Base-by-base conservation (phyloP, 2,888 invertebrate genomes). In the Athrips mouffetella region DNA sequence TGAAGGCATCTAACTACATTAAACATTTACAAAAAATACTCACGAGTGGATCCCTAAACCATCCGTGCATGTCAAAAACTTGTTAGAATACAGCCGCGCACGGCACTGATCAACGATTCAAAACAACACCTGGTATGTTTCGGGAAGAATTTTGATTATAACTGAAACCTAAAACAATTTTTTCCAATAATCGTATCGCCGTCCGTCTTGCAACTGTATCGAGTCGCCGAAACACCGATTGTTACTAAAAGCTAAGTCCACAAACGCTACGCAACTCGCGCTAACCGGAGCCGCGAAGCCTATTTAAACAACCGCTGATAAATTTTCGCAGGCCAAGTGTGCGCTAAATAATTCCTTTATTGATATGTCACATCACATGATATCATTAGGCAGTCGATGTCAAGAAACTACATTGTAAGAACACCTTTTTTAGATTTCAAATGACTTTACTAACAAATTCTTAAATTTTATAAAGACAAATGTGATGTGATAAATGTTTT, bases 21-120 rank as follows among this genome's bases (percentile, higher is more conserved):
- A 35, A 35, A 35, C 8, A 15, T 6, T 18, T 16, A 33, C 46
- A 58, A 55, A 21, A 47, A 31, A 51, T 74, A 76, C 76, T 76
- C 63, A 76, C 68, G 47, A 54, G 49, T 45, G 58, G 57, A 57
- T 58, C 64, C 53, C 56, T 67, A 62, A 58, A 68, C 62, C 57
- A 65, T 59, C 67, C 69, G 57, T 64, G 64, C 73, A 75, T 72
- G 51, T 52, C 29, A 11, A 11, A 21, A n/a, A 29, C 20, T 11
- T 35, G 35, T 20, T 10, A 27, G 3, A 27, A 10, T 27, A 2
- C 8, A 27, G 7, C 27, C 27, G 8, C 3, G n/a, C 8, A 5
- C 2, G n/a, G n/a, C n/a, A n/a, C n/a, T n/a, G n/a, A n/a, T n/a
- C n/a, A n/a, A n/a, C n/a, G n/a, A n/a, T n/a, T n/a, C n/a, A n/a